Percentiles rank a stretch among this genome's conserved stretches.
phyloP scores from a whole-genome alignment of 2,888 invertebrate species.

The Tricholauxania praeusta region DNA sequence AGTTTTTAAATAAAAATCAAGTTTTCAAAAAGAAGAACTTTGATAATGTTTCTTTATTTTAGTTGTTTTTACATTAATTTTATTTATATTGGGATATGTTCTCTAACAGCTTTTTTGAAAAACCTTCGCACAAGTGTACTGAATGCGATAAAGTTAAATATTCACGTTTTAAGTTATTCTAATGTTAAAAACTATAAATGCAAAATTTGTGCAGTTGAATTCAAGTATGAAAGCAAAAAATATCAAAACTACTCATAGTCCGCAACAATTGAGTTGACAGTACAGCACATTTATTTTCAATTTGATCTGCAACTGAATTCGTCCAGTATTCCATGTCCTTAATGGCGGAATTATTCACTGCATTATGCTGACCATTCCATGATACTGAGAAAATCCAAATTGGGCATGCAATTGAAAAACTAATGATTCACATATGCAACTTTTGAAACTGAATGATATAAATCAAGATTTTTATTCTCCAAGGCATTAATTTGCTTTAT shows the following conservation, averaged over 20 bases:
- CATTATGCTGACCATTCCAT: conserved; percentile 77
- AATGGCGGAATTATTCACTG: conserved; percentile 77
- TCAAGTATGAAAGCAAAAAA: no score
- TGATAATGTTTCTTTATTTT: no score
- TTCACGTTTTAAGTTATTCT: no score
- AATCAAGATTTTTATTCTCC: conserved; percentile 62
- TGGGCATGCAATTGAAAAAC: conserved; percentile 84
- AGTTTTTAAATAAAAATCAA: no score
- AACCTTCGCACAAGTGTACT: no score
- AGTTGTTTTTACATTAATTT: no score
- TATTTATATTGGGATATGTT: no score
- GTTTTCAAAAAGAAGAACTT: no score
- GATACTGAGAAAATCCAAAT: conserved; percentile 81
- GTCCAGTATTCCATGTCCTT: conserved; percentile 71
- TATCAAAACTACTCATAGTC: conserved; percentile 85
- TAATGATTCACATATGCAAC: conserved; percentile 67
- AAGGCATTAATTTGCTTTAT: conserved; percentile 80
- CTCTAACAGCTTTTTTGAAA: no score
- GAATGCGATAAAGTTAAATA: no score
- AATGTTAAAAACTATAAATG: no score
- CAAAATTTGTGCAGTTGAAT: no score
- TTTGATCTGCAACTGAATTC: conserved; percentile 61
- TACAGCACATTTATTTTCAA: conserved; percentile 60
- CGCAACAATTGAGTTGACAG: conserved; percentile 86
- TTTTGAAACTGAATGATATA: conserved; percentile 54